Conservation (phyloP, 2,888 invertebrate species). For the Cephonodes hylas region DNA sequence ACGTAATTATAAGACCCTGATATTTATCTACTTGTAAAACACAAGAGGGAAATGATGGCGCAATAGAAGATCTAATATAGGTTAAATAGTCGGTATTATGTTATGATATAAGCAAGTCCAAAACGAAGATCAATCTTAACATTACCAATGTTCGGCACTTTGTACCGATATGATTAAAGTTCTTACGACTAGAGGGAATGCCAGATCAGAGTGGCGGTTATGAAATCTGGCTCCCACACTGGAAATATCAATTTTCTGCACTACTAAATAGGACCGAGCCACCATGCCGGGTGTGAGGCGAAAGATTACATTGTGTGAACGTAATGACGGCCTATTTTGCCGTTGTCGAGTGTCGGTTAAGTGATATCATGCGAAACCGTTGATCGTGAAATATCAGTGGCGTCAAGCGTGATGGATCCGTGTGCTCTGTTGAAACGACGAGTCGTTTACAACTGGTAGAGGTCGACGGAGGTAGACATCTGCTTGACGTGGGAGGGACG, state of each 20-base stretch:
- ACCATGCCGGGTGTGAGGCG: neutral
- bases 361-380: neutral
- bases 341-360: neutral
- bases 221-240: neutral
- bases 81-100: constrained; percentile 18
- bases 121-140: constrained; percentile 8
- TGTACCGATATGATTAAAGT: neutral
- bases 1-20: constrained; percentile 67
- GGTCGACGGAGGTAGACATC: constrained; percentile 51
- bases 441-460: constrained; percentile 59
- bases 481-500: constrained; percentile 59
- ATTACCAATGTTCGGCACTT: neutral
- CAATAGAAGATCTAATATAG: neutral
- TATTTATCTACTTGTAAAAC: constrained; percentile 56
- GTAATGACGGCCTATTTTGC: neutral
- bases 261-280: neutral
- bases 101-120: constrained; percentile 18
- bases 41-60: neutral
- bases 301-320: neutral
- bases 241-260: neutral
- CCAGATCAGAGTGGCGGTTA: neutral
- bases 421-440: neutral
- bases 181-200: neutral
- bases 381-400: neutral
- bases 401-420: neutral